Percentiles rank a stretch among this genome's conserved stretches.
Evolutionary conservation across 2,797 vertebrate genomes (phyloP).

Genomic region (Dendrocincla fuliginosa): DNA sequence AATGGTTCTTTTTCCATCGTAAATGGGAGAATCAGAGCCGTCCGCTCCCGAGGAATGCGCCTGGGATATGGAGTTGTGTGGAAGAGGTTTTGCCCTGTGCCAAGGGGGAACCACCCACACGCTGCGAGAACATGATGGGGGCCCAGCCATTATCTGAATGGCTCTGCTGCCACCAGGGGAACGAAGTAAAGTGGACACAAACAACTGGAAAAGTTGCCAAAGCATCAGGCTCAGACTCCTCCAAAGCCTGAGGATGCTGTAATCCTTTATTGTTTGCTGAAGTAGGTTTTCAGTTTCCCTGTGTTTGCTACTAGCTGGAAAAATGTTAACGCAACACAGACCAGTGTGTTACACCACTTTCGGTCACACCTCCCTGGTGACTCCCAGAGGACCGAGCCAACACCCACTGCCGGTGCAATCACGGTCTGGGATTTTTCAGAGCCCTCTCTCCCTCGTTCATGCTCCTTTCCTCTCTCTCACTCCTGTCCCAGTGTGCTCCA

Average conservation of each 20-base stretch:
- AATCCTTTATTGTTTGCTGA: constrained; percentile 73
- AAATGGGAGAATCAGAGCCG: not conserved
- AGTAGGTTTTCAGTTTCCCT: constrained; percentile 70
- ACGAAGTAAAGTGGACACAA: constrained; percentile 48
- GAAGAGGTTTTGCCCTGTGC: not conserved
- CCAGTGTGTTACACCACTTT: not conserved
- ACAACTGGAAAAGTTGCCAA: constrained; percentile 88
- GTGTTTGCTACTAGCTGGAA: constrained; percentile 58
- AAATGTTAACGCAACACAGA: not conserved
- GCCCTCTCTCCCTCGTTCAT: not conserved
- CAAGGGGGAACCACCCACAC: not conserved
- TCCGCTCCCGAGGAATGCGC: not conserved
- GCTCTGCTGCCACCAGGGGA: not conserved
- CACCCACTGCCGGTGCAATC: rapidly evolving
- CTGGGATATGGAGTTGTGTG: rapidly evolving
- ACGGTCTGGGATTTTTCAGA: not conserved
- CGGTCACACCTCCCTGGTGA: not conserved
- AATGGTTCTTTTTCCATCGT: not conserved
- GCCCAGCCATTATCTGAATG: not conserved
- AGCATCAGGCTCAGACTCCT: constrained; percentile 81
- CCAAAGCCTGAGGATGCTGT: constrained; percentile 68
- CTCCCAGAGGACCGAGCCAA: not conserved
- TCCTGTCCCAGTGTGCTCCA: not conserved
- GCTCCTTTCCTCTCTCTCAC: not conserved
- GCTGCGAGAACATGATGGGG: not conserved